Base-by-base conservation (phyloP, 2,797 vertebrate species). In the Gymnothorax javanicus region DNA sequence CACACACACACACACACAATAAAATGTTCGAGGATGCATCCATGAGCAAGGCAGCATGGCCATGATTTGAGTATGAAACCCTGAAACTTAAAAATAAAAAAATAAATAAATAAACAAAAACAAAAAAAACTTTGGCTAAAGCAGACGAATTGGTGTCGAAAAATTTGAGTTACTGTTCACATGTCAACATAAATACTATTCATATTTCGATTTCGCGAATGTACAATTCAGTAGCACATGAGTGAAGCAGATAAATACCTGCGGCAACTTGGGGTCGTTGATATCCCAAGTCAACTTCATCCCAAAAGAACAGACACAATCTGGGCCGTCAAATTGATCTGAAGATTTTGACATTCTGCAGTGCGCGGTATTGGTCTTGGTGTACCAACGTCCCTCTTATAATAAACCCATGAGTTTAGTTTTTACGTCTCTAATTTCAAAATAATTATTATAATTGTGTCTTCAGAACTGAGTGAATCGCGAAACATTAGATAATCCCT, bases 271-370 rank as follows among this genome's bases (percentile, higher is more conserved):
- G 0, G 97, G 97, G 84, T 98, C 98, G 88, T 99, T 99, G 92
- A 99, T 99, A 87, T 99, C 98, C 98, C 98, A 99, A 0, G 94
- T 97, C 86, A 98, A 93, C 94, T 97, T 97, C 98, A 98, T 99
- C 62, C 96, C 95, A 8, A 96, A 91, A 6, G 93, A 95, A 57
- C 92, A 89, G 8, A 91, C 86, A 2, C 91, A 86, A 75, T 95
- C 89, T 1, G 88, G 3, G 0, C 91, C 93, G 89, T 95, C 94
- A 8, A 89, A 94, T 83, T 94, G 92, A 85, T 96, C 96, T 0
- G 89, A 90, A 62, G 94, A 91, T 86, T 92, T 95, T 67, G 94
- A 95, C 94, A 95, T 96, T 59, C 57, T 92, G 33, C 50, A 87
- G 89, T 27, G 33, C 17, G 43, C 43, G 6, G 54, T 79, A 52